Percentiles rank a stretch among this genome's conserved stretches.
Conservation (phyloP, 1,140 invertebrate species). For the Diuraphis noxia region DNA sequence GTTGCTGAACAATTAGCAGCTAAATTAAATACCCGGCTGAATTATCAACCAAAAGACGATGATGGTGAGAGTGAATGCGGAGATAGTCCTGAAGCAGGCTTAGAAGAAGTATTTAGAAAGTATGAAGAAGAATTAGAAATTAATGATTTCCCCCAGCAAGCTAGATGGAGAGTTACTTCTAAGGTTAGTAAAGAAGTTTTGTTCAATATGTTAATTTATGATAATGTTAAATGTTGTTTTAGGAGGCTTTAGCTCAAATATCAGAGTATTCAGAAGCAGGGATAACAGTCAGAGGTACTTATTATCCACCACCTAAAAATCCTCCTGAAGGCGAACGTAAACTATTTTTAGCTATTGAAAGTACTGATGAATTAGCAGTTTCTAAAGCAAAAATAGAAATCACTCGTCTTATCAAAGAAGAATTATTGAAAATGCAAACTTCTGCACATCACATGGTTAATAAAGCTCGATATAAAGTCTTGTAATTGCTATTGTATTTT, state of each 20-base stretch:
- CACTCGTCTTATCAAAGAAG: conserved; percentile 95
- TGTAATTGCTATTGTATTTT: conserved; percentile 64
- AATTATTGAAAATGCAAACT: conserved; percentile 89
- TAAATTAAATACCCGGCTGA: conserved; percentile 94
- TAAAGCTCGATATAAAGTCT: conserved; percentile 93
- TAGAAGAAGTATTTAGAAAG: conserved; percentile 74
- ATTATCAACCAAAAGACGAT: conserved; percentile 91
- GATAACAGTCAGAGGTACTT: conserved; percentile 97
- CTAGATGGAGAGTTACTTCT: conserved; percentile 96
- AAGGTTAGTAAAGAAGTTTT: conserved; percentile 66
- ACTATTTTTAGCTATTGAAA: conserved; percentile 98
- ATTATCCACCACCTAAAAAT: conserved; percentile 85
- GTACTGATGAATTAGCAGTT: conserved; percentile 94
- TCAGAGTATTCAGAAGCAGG: conserved; percentile 99
- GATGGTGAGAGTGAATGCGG: conserved; percentile 68
- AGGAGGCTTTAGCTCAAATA: conserved; percentile 96
- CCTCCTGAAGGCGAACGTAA: conserved; percentile 94
- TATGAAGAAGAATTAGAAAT: conserved; percentile 99
- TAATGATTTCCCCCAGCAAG: conserved; percentile 99
- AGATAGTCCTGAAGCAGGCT: conserved; percentile 69
- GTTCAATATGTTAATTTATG: not conserved
- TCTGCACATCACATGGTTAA: conserved; percentile 84
- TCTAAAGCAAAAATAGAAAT: conserved; percentile 99
- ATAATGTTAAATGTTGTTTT: conserved; percentile 56
- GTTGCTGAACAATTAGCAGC: conserved; percentile 93